Evolutionary conservation across 2,888 invertebrate species (phyloP).

Genomic region (Oconnorella tubifera): DNA sequence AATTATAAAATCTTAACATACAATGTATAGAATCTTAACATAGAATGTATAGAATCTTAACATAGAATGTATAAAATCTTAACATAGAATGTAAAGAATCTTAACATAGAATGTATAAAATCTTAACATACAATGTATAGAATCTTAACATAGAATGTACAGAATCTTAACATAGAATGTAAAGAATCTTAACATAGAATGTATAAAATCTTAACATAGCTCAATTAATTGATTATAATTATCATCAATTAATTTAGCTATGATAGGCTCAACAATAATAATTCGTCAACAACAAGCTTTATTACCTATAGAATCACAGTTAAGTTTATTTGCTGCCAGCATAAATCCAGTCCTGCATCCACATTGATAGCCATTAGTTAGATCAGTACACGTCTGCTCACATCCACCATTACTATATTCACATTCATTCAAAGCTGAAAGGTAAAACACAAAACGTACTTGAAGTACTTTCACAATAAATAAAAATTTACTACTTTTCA

Average conservation of each 20-base stretch:
- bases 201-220: not conserved
- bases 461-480: too few species aligned
- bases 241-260: not conserved
- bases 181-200: not conserved
- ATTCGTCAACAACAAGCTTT: not conserved
- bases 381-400: constrained; percentile 27
- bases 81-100: too few species aligned
- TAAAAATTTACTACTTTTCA: too few species aligned
- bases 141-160: too few species aligned
- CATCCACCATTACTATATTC: constrained; percentile 30
- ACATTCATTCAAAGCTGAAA: constrained; percentile 26
- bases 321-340: constrained; percentile 16
- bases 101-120: too few species aligned
- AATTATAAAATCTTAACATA: too few species aligned
- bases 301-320: constrained; percentile 17
- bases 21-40: too few species aligned
- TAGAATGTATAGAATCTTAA: too few species aligned
- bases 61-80: too few species aligned
- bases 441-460: too few species aligned
- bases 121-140: too few species aligned
- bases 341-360: constrained; percentile 21
- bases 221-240: not conserved
- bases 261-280: not conserved
- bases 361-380: constrained; percentile 21
- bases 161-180: too few species aligned